Conservation (phyloP, 2,888 invertebrate genomes). For the Thecophora atra region DNA sequence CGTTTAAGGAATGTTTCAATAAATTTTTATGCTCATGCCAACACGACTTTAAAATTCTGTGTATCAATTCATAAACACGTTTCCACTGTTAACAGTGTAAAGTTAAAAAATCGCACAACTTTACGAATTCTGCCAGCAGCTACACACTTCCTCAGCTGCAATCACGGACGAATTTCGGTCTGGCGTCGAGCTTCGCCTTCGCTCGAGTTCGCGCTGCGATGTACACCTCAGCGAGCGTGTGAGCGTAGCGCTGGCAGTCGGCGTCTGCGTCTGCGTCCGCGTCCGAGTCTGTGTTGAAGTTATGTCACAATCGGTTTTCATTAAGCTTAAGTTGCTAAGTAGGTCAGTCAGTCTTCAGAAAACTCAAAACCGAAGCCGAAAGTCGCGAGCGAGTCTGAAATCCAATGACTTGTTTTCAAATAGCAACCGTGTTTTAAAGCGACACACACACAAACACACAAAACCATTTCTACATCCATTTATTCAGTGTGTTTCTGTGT, state of each 20-base stretch:
- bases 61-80: no score
- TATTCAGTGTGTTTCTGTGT: background rate
- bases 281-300: slow-evolving; percentile 29
- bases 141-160: no score
- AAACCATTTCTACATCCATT: background rate
- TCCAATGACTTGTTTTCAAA: slow-evolving; percentile 35
- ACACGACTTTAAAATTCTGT: no score
- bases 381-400: slow-evolving; percentile 26
- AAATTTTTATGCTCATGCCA: no score
- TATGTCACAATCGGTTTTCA: slow-evolving; percentile 51
- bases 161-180: background rate
- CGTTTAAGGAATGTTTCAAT: no score
- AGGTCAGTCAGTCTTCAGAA: slow-evolving; percentile 64
- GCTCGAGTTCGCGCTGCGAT: background rate
- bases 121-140: no score
- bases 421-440: slow-evolving; percentile 19
- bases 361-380: slow-evolving; percentile 57
- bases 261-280: slow-evolving; percentile 17
- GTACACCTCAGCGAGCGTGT: background rate
- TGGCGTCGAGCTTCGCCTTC: background rate
- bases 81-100: no score
- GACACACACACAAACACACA: background rate
- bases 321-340: slow-evolving; percentile 68
- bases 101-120: no score
- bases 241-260: background rate